These are phyloP conservation scores for Drosophila atroscutellata DNA, from an alignment of 2,888 invertebrate genomes.

Conservation along the genomic window DNA sequence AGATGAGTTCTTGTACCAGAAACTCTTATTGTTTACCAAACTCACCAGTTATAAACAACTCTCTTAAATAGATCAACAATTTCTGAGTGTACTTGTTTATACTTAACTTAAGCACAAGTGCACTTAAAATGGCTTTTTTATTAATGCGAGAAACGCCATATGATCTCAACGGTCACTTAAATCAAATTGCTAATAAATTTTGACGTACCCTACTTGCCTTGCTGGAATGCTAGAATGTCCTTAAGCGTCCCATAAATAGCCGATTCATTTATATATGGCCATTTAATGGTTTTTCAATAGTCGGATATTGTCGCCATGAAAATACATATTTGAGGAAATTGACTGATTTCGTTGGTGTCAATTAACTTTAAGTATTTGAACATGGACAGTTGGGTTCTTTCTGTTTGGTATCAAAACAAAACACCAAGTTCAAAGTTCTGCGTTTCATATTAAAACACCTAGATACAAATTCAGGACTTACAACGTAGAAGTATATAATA, in stretches of 20 bases:
- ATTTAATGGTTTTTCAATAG: not conserved
- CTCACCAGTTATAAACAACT: not conserved
- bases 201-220: not conserved
- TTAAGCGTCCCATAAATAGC: not conserved
- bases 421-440: not conserved
- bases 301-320: not conserved
- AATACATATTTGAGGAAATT: not conserved
- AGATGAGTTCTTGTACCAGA: accelerated
- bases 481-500: not conserved
- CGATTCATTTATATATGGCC: not conserved
- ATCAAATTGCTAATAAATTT: not conserved
- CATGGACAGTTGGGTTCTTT: not conserved
- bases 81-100: not conserved
- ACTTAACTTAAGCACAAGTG: not conserved
- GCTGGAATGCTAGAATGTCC: not conserved
- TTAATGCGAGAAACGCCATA: not conserved
- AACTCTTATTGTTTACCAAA: not conserved
- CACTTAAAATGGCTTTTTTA: not conserved
- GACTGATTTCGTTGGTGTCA: not conserved
- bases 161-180: not conserved
- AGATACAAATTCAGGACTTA: not conserved
- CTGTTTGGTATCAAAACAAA: not conserved
- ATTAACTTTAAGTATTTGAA: not conserved
- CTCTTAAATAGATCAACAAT: not conserved
- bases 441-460: not conserved